Evolutionary conservation across 2,113 vertebrate genomes (phyloP), one percentile per base, ranked within the genome.

Genomic region (Oncorhynchus clarkii): DNA sequence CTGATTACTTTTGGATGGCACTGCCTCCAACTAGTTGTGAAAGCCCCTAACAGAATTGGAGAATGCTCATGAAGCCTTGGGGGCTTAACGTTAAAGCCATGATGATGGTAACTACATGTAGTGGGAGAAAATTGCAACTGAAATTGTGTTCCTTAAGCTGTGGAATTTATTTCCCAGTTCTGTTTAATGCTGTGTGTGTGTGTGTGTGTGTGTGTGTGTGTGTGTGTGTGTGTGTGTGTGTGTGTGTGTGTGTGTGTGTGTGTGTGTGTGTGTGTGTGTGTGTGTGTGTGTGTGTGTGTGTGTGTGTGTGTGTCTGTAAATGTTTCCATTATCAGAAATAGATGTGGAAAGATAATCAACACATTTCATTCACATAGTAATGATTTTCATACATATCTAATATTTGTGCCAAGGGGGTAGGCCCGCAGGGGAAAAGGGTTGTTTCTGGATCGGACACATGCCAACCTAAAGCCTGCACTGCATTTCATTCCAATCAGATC

Each of bases 91-190:
- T 68, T 68, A 68, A 34, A 39, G 67, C 31, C 16, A 20, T 68
- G 29, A 34, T 68, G 67, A 68, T 68, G 67, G 26, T 5, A 20
- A 12, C 51, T 54, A 18, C 51, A 54, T 54, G 51, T 54, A 54
- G 2, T 34, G 12, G 26, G 67, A 68, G 67, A 34, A 68, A 68
- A 68, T 39, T 39, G 67, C 67, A 68, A 34, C 67, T 29, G 67
- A 34, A 39, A 34, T 68, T 39, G 67, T 39, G 67, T 34, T 68
- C 29, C 67, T 20, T 68, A 34, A 68, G 67, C 67, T 34, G 67
- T 68, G 39, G 29, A 68, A 34, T 14, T 22, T 27, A 68, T 68
- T 39, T 68, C 67, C 29, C 18, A 18, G 18, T 39, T 45, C 8
- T 45, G 39, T 45, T 20, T 39, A 39, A 24, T 39, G 64, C 12